Evolutionary conservation across 92 coral and sea anemone species (phyloP), one percentile per base, ranked within the genome.

Genomic region (Parazoanthus atlanticus): DNA sequence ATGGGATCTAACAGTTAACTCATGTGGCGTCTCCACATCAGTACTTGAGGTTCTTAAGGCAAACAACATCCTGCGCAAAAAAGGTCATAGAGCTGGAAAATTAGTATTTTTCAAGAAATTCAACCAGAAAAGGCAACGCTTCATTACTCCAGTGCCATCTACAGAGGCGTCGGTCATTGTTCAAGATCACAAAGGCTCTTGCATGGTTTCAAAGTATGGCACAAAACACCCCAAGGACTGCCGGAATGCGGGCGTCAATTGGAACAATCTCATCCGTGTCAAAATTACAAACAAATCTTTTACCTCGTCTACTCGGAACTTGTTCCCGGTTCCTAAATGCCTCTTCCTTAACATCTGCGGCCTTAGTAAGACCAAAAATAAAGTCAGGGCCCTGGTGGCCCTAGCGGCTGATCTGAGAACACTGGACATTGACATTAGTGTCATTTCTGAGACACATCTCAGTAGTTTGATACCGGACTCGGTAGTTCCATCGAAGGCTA

Each of bases 61-160:
- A 33, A 74, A 31, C 40, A 74, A 3, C 19, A 79, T 36, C 38
- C 83, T 79, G 40, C 83, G 83, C 65, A 43, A 79, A 79, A 79
- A 79, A 47, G 38, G 83, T 79, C 83, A 79, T 47, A 47, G 67
- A 47, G 83, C 83, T 79, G 83, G 38, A 46, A 79, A 79, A 12
- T 79, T 79, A 46, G 83, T 79, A 43, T 79, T 79, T 78, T n/a
- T 78, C 82, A 78, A 47, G 38, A 78, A 78, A 16, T 78, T 79
- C 36, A 47, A 79, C 83, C 34, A 79, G 66, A 25, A 47, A 78
- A 78, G 82, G 82, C 64, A 78, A 47, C 43, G 84, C 19, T 79
- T 54, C 84, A 49, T 79, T 79, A 54, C 84, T 29, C 84, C 70
- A 52, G 84, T 54, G 84, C 84, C 69, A 79, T 54, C 84, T 79